Evolutionary conservation across 1,140 invertebrate genomes (phyloP).

Genomic region (Diorhabda elongata): DNA sequence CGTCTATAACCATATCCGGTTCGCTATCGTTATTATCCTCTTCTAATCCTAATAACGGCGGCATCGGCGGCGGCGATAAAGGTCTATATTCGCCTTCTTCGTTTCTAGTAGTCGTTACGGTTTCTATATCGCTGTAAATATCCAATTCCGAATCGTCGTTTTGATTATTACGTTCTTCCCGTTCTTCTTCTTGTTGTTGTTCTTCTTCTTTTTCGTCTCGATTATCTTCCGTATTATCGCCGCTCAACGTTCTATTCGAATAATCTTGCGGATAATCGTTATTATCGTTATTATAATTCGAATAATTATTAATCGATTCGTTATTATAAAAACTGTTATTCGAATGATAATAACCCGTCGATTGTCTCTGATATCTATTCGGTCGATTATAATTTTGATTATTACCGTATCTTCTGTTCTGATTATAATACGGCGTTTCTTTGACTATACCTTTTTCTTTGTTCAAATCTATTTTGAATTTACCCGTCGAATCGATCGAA

Average conservation of each 20-base stretch:
- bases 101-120: conserved; percentile 38
- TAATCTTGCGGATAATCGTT: conserved; percentile 41
- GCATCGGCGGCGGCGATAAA: conserved; percentile 49
- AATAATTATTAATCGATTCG: conserved; percentile 6
- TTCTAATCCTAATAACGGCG: conserved; percentile 10
- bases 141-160: conserved; percentile 49
- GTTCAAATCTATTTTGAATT: conserved; percentile 33
- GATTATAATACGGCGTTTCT: conserved; percentile 10
- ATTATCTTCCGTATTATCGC: neutral
- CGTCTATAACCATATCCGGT: conserved; percentile 62
- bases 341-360: neutral
- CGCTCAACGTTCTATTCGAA: conserved; percentile 33
- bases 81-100: conserved; percentile 21
- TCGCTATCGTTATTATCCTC: conserved; percentile 58
- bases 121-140: conserved; percentile 58
- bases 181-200: conserved; percentile 20
- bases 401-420: neutral
- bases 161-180: conserved; percentile 23
- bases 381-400: neutral
- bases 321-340: conserved; percentile 3
- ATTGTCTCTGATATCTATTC: conserved; percentile 7
- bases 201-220: conserved; percentile 15
- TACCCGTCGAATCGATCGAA: conserved; percentile 48
- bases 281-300: conserved; percentile 3
- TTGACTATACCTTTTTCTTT: conserved; percentile 4